Base-by-base conservation (phyloP, 2,113 vertebrate species). In the Phocoena phocoena region DNA sequence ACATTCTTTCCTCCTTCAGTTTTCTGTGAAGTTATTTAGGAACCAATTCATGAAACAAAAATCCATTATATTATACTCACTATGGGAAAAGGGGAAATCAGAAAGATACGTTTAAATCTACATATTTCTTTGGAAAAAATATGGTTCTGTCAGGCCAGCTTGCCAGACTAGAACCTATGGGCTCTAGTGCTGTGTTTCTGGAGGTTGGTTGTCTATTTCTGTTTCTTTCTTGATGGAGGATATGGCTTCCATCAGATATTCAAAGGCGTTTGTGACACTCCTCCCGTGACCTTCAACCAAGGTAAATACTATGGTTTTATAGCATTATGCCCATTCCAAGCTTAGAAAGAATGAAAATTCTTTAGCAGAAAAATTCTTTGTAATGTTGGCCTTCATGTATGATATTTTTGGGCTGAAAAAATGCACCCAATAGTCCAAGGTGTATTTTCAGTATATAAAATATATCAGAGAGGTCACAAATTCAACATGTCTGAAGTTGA, bases 21-120 rank as follows among this genome's bases (percentile, higher is more conserved):
- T 95, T 97, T 97, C 89, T 92, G 28, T 50, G 80, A 71, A 92
- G 93, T 95, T 89, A 84, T 92, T 95, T 96, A 96, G 83, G 86
- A 92, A 80, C 62, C 68, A 90, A 76, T 95, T 88, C 38, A 93
- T 84, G 68, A 93, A 93, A 88, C 41, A 63, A 31, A 96, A 92
- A 93, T 90, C 63, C n/a, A 77, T 92, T 96, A 80, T 87, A 79
- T 93, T 92, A 60, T 82, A 25, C 10, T 82, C 41, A 93, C 58
- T 86, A 60, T 65, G 93, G 65, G 73, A 89, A 96, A 94, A 90
- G 21, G 44, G 38, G 21, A 83, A 95, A 60, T 97, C 2, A 87
- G 63, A 97, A 84, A 68, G 50, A 36, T 60, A 70, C 65, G 25
- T 91, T 90, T 84, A 87, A 93, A 90, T 86, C 41, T 95, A 26